Evolutionary conservation across 2,888 invertebrate species (phyloP).

Genomic region (Suillia variegata): DNA sequence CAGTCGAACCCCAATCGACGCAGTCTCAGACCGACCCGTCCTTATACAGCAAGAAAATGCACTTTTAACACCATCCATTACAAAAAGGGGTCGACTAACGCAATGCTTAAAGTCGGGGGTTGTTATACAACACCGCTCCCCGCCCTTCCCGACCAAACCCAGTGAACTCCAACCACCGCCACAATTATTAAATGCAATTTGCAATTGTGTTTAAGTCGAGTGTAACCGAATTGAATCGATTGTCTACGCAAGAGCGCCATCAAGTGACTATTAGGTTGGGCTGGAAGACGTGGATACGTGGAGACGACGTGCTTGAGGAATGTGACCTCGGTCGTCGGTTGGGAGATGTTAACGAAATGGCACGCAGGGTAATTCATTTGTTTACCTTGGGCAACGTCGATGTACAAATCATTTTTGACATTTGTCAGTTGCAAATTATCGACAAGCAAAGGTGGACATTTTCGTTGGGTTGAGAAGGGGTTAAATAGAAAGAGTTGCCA

Average conservation of each 20-base stretch:
- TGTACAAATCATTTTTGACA: slow-evolving; percentile 8
- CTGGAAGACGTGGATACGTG: not conserved
- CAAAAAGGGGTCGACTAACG: slow-evolving; percentile 16
- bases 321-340: too few relatives aligned
- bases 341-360: not conserved
- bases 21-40: too few relatives aligned
- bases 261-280: not conserved
- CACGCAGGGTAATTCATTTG: slow-evolving; percentile 12
- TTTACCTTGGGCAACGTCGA: slow-evolving; percentile 12
- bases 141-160: slow-evolving; percentile 4
- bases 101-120: slow-evolving; percentile 10
- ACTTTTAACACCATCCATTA: slow-evolving; percentile 24
- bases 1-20: not conserved
- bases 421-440: slow-evolving; percentile 1
- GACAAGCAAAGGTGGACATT: not conserved
- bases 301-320: not conserved
- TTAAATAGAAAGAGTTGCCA: not conserved
- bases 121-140: not conserved
- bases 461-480: not conserved
- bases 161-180: not conserved
- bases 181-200: slow-evolving; percentile 35
- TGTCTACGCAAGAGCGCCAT: slow-evolving; percentile 26
- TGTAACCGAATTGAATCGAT: slow-evolving; percentile 39
- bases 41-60: slow-evolving; percentile 28
- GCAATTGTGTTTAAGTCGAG: slow-evolving; percentile 35